phyloP scores from a whole-genome alignment of 2,113 vertebrate species.

The Microtus pennsylvanicus region DNA sequence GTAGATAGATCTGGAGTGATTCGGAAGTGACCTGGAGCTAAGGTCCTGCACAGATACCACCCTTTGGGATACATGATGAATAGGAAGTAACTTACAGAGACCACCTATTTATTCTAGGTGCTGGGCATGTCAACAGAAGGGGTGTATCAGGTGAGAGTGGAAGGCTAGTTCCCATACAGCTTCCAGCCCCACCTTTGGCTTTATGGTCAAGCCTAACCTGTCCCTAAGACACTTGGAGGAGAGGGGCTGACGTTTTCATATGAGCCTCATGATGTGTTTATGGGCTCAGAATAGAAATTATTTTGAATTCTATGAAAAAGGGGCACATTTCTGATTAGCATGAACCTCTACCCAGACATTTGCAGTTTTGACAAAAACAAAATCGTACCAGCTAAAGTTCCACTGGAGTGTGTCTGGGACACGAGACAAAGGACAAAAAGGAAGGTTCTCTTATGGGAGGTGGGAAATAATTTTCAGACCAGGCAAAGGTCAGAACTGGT shows the following conservation, averaged over 20 bases:
- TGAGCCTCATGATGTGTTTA: not conserved
- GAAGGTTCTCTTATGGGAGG: not conserved
- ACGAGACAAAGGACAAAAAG: not conserved
- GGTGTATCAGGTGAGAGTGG: not conserved
- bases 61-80: not conserved
- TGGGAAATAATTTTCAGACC: not conserved
- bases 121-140: too few relatives aligned
- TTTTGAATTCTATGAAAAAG: not conserved
- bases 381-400: not conserved
- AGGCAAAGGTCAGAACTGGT: not conserved
- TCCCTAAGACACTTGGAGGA: not conserved
- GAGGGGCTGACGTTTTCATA: accelerated
- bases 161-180: not conserved
- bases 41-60: not conserved
- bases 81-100: not conserved
- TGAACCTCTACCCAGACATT: not conserved
- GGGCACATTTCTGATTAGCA: not conserved
- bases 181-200: not conserved
- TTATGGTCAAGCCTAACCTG: not conserved
- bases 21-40: not conserved
- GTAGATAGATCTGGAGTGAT: not conserved
- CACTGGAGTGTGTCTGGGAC: too few relatives aligned
- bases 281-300: not conserved
- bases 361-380: not conserved
- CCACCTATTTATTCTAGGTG: not conserved